These are phyloP conservation scores for Streptopelia turtur DNA, from an alignment of 2,797 vertebrate species.

Conservation along the genomic window DNA sequence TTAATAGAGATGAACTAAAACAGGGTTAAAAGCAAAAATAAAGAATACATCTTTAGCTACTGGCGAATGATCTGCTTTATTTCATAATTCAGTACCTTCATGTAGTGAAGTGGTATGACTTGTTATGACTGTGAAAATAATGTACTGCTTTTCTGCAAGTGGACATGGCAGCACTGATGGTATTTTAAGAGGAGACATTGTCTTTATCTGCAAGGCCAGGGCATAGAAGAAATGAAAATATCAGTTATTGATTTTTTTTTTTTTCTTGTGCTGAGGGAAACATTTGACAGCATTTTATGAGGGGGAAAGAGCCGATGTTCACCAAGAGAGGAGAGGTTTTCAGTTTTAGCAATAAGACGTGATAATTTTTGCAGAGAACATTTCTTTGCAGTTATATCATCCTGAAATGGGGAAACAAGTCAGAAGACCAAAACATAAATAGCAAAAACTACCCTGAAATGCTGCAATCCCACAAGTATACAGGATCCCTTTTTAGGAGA, in stretches of 20 bases:
- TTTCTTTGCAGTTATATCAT: conserved; percentile 38
- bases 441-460: neutral
- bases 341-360: conserved; percentile 19
- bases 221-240: conserved; percentile 25
- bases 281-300: conserved; percentile 8
- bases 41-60: neutral
- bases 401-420: conserved; percentile 1
- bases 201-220: neutral
- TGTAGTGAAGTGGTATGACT: neutral
- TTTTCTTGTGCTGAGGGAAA: neutral
- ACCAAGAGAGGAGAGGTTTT: conserved; percentile 18
- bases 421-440: conserved; percentile 26
- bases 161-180: neutral
- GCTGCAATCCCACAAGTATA: neutral
- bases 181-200: conserved; percentile 15
- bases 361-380: conserved; percentile 35
- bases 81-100: neutral
- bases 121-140: neutral
- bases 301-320: conserved; percentile 30
- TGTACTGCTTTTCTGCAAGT: neutral
- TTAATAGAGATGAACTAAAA: neutral
- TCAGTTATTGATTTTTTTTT: conserved; percentile 10
- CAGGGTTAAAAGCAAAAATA: neutral
- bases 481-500: neutral
- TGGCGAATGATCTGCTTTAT: neutral